Base-by-base conservation (phyloP, 1,140 invertebrate genomes). In the Penaeus vannamei region DNA sequence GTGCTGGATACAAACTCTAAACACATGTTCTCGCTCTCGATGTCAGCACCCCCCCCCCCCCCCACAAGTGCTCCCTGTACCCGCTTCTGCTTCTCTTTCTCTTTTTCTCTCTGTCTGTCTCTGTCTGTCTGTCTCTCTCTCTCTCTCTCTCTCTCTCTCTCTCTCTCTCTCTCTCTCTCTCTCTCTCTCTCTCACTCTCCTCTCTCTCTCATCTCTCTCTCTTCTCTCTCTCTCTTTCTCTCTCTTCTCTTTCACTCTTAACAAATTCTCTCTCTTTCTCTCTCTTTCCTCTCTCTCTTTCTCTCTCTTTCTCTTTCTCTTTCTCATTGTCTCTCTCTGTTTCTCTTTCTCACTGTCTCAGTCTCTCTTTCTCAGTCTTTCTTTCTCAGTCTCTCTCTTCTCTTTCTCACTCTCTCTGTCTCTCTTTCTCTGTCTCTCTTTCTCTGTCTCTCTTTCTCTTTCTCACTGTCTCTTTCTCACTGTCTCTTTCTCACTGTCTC, bases 141-240 rank as follows among this genome's bases (percentile, higher is more conserved):
- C 36, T 36, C 69, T 19, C n/a, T 20, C 19, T 20, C 26, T n/a
- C n/a, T 36, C 0, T 26, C 69, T 26, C 69, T n/a, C 69, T 76
- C n/a, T 10, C 69, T 26, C 12, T 76, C 0, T 32, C 72, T 26
- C 12, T 76, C 4, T n/a, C 3, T 29, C n/a, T 29, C n/a, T 32
- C 29, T 26, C 69, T 76, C n/a, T 76, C 26, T 76, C 3, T 76
- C n/a, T 12, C 26, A 10, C 29, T 26, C 29, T 26, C 72, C 32
- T 12, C 32, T 12, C 12, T 4, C 32, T n/a, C 32, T 12, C n/a
- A 29, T 36, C 29, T 36, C 72, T 76, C 72, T 76, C 69, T 72
- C 69, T 72, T 72, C n/a, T 72, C 26, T 29, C 23, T 76, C 29
- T 76, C 72, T 76, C 72, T 76, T 12, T 76, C 72, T 76, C 72